Evolutionary conservation across 2,888 invertebrate species (phyloP).

Genomic region (Periphyllus acericola): DNA sequence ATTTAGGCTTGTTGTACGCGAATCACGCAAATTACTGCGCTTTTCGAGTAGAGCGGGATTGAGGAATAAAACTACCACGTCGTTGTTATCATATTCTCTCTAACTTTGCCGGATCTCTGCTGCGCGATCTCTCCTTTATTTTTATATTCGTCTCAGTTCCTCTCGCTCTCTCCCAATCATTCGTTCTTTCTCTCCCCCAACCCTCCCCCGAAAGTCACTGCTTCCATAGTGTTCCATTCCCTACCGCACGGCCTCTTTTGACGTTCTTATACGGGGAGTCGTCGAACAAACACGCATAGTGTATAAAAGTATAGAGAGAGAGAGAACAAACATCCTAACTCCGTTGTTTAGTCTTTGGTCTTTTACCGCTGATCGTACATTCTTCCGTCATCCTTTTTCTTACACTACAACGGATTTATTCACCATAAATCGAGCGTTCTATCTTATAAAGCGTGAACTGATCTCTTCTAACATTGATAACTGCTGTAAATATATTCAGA

Average conservation of each 20-base stretch:
- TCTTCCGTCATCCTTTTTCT: no score
- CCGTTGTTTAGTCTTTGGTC: no score
- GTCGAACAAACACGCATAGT: background rate
- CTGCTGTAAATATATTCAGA: no score
- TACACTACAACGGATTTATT: no score
- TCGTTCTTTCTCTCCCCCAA: background rate
- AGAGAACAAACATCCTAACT: no score
- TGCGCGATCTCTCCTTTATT: background rate
- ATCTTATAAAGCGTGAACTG: no score
- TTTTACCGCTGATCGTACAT: no score
- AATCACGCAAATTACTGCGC: background rate
- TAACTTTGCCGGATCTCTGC: background rate
- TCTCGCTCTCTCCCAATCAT: background rate
- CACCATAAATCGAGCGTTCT: no score
- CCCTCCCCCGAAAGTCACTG: background rate
- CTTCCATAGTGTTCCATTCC: background rate
- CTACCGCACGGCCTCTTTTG: background rate
- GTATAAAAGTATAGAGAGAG: no score
- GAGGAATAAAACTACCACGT: background rate
- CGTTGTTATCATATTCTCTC: slow-evolving; percentile 29
- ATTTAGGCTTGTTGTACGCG: slow-evolving; percentile 2
- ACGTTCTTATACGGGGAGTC: background rate
- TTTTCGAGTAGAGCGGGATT: slow-evolving; percentile 2
- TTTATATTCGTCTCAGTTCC: background rate
- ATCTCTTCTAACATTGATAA: no score